phyloP scores from a whole-genome alignment of 2,797 vertebrate genomes.

The Acipenser oxyrinchus region DNA sequence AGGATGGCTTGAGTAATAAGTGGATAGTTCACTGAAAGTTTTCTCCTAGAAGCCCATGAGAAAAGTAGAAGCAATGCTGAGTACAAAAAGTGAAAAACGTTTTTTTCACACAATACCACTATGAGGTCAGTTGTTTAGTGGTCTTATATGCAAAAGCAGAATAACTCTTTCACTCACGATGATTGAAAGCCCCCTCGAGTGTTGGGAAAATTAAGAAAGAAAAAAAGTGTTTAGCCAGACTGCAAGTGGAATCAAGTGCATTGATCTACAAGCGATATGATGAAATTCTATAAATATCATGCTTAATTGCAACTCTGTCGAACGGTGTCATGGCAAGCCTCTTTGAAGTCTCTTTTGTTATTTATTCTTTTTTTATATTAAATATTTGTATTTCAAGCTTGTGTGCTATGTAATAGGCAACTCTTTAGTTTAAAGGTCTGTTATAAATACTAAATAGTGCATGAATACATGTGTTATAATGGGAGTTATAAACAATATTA shows the following conservation, averaged over 20 bases:
- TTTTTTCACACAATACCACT: neutral
- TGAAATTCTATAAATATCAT: neutral
- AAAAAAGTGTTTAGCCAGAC: slow-evolving; percentile 4
- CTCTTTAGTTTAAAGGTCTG: no score
- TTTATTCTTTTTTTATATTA: no score
- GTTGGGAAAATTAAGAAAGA: slow-evolving; percentile 2
- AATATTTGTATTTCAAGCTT: no score
- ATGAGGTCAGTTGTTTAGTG: neutral
- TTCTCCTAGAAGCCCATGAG: neutral
- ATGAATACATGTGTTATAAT: no score
- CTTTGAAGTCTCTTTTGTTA: no score
- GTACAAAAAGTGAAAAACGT: neutral
- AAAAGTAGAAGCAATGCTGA: neutral
- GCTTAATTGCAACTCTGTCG: no score
- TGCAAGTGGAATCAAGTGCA: slow-evolving; percentile 4
- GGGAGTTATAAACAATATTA: no score
- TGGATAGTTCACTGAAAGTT: neutral
- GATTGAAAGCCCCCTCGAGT: neutral
- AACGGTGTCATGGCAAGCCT: no score
- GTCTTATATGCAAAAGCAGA: neutral
- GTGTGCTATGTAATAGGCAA: no score
- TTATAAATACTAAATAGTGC: no score
- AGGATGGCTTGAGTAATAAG: no score
- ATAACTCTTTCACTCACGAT: neutral
- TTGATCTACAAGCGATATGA: neutral